Percentiles rank a stretch among this genome's conserved stretches.
These are phyloP conservation scores for Chrysocyon brachyurus DNA, from an alignment of 2,797 vertebrate species.

Conservation along the genomic window DNA sequence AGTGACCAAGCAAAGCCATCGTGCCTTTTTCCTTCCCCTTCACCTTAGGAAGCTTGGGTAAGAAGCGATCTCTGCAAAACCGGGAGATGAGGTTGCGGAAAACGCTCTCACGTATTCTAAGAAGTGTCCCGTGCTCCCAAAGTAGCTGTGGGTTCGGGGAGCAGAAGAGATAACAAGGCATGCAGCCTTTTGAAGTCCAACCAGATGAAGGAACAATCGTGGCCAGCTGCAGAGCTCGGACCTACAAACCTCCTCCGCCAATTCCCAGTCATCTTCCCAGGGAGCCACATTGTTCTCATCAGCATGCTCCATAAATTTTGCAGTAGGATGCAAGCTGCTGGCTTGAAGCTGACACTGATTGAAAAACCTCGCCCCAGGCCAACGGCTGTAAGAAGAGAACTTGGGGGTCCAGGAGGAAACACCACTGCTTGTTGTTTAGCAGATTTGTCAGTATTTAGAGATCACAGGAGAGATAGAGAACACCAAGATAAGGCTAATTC, in stretches of 20 bases:
- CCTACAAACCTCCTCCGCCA: conserved; percentile 60
- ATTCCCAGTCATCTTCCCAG: conserved; percentile 61
- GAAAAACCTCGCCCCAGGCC: conserved; percentile 65
- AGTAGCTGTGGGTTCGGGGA: conserved; percentile 57
- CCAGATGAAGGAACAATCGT: conserved; percentile 55
- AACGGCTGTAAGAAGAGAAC: conserved; percentile 47
- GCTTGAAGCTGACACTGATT: conserved; percentile 72
- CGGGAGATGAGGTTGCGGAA: neutral
- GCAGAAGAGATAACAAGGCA: conserved; percentile 74
- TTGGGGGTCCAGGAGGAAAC: conserved; percentile 48
- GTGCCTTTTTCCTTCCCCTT: neutral
- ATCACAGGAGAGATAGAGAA: conserved; percentile 45
- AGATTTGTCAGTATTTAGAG: conserved; percentile 69
- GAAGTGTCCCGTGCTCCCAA: neutral
- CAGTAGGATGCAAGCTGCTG: conserved; percentile 64
- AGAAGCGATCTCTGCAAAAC: neutral
- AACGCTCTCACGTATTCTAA: conserved; percentile 39
- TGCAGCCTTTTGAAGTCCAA: conserved; percentile 74
- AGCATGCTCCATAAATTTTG: conserved; percentile 75
- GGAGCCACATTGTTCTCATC: conserved; percentile 77
- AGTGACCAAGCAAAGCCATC: neutral
- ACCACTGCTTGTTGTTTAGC: neutral
- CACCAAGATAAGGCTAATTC: neutral
- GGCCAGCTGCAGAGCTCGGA: conserved; percentile 56
- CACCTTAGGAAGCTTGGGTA: neutral